Evolutionary conservation across 2,797 vertebrate species (phyloP), one percentile per base, ranked within the genome.

Genomic region (Parambassis ranga): DNA sequence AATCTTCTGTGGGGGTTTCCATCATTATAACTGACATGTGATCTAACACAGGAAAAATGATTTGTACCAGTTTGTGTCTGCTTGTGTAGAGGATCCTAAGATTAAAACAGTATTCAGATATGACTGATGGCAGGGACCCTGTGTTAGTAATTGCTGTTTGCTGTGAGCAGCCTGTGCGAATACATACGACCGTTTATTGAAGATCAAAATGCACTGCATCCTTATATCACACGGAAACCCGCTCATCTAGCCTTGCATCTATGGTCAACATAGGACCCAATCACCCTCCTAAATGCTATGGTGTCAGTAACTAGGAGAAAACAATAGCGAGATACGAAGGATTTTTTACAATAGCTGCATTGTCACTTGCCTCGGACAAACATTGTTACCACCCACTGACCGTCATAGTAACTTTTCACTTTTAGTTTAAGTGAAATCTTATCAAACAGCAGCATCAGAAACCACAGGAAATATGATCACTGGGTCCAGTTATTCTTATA

Each of bases 21-120:
- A 87, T 92, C 86, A 91, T 90, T 89, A 90, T 77, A 82, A 83
- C 51, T 87, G 83, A 85, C 77, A 84, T 90, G 76, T 85, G 84
- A 89, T 80, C 80, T 87, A 82, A 85, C 90, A 85, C 75, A 88
- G 80, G 71, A 57, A 83, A 83, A 60, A 51, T 82, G 46, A 82
- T 89, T 86, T 87, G 66, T 81, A 60, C 75, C 59, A 65, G 64
- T 70, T 67, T 71, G 52, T 76, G 50, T 87, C 19, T 75, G n/a
- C 55, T 72, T 70, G 63, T 15, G 30, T 58, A 59, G 58, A 71
- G 66, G 73, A 85, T 70, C 10, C 10, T 19, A 56, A 79, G 73
- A 90, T 87, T 79, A 84, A 84, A 83, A 67, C 11, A 3, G 1
- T 62, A 68, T 65, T 66, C 52, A 75, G 49, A 71, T 47, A 33